These are phyloP conservation scores for Hydrozoanthus gracilis DNA, from an alignment of 92 coral and sea anemone genomes.

Conservation along the genomic window DNA sequence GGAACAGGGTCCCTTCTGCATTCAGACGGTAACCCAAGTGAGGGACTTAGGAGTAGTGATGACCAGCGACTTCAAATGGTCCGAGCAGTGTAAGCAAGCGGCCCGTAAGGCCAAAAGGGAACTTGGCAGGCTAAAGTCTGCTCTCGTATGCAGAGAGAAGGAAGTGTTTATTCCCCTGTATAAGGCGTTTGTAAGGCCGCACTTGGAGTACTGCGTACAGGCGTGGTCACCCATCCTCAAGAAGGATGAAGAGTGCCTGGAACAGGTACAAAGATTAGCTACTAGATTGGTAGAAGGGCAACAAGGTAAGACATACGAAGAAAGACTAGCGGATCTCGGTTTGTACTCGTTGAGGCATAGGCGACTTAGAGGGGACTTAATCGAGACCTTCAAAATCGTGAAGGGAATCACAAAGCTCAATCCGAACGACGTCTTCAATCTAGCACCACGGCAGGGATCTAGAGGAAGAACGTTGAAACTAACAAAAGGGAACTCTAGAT, in stretches of 20 bases:
- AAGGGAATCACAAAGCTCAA: background rate
- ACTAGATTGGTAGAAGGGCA: background rate
- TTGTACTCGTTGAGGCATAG: background rate
- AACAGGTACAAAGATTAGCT: background rate
- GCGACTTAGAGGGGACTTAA: background rate
- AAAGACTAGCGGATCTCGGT: background rate
- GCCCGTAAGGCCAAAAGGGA: background rate
- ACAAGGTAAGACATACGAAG: background rate
- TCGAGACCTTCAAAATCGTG: background rate
- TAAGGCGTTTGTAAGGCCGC: too few relatives aligned
- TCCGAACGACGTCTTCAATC: background rate
- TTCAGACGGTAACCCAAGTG: background rate
- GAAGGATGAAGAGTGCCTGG: background rate
- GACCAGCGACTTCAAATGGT: background rate
- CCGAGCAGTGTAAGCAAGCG: background rate
- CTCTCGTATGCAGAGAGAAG: background rate
- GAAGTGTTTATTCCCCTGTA: background rate
- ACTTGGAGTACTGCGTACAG: too few relatives aligned
- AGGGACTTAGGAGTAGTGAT: background rate
- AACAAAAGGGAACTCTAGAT: background rate
- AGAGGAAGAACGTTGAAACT: background rate
- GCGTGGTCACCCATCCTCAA: background rate
- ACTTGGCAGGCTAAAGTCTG: background rate
- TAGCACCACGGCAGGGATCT: background rate
- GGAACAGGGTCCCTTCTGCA: background rate